These are phyloP conservation scores for Heloderma charlesbogerti DNA, from an alignment of 2,113 vertebrate genomes.

Conservation along the genomic window DNA sequence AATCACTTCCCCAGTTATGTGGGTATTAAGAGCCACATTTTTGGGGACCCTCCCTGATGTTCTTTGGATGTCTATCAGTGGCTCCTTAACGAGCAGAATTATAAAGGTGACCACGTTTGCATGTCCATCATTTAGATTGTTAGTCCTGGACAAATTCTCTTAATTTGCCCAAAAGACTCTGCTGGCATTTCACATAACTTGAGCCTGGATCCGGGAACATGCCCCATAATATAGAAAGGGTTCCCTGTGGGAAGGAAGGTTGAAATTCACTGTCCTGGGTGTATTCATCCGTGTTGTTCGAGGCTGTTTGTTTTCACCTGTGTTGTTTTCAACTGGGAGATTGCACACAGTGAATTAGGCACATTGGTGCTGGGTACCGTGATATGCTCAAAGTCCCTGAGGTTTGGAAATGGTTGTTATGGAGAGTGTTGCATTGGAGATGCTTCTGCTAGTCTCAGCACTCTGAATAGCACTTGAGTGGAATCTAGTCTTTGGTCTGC, in stretches of 20 bases:
- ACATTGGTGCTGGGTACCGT: no score
- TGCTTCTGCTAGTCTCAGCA: no score
- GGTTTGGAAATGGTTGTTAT: not conserved
- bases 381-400: not conserved
- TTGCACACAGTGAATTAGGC: accelerated
- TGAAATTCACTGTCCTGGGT: not conserved
- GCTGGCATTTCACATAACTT: not conserved
- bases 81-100: not conserved
- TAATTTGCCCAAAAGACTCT: not conserved
- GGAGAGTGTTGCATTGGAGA: not conserved
- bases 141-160: no score
- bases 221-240: not conserved
- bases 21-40: not conserved
- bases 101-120: not conserved
- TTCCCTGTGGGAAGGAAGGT: no score
- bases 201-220: not conserved
- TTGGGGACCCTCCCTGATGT: not conserved
- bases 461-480: not conserved
- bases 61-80: not conserved
- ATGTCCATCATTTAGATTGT: no score
- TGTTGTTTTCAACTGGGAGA: not conserved
- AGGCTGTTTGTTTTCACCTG: not conserved
- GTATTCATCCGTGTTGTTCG: not conserved
- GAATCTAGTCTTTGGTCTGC: no score
- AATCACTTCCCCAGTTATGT: not conserved